Evolutionary conservation across 2,888 invertebrate genomes (phyloP).

Genomic region (Ophion costatus): DNA sequence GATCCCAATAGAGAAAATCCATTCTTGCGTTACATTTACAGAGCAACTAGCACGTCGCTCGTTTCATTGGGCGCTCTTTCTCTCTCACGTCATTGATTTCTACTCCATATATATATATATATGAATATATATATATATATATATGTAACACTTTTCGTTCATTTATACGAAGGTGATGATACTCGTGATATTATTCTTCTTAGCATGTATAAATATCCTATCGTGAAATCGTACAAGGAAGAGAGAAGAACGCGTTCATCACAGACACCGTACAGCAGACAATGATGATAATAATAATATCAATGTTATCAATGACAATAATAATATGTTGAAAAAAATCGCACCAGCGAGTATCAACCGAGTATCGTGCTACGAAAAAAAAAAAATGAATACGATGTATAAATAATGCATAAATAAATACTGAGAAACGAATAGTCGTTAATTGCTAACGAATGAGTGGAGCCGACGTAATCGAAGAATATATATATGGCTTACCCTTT

Average conservation of each 20-base stretch:
- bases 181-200: conserved; percentile 36
- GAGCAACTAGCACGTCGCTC: conserved; percentile 68
- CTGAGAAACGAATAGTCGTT: conserved; percentile 36
- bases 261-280: conserved; percentile 63
- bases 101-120: background rate
- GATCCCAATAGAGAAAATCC: conserved; percentile 59
- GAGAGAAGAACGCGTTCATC: conserved; percentile 66
- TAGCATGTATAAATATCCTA: conserved; percentile 50
- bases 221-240: conserved; percentile 62
- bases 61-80: conserved; percentile 59
- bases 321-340: conserved; percentile 3
- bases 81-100: conserved; percentile 61
- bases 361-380: conserved; percentile 6
- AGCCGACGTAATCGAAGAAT: conserved; percentile 61
- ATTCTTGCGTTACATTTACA: conserved; percentile 31
- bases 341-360: background rate
- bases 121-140: background rate
- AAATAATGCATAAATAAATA: conserved; percentile 35
- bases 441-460: conserved; percentile 54
- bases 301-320: conserved; percentile 16
- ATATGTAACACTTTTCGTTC: conserved; percentile 11
- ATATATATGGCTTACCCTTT: conserved; percentile 65
- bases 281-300: conserved; percentile 44
- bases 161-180: conserved; percentile 37
- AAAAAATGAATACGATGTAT: conserved; percentile 14